Evolutionary conservation across 1,140 invertebrate species (phyloP).

Genomic region (Drosophila lacertosa): DNA sequence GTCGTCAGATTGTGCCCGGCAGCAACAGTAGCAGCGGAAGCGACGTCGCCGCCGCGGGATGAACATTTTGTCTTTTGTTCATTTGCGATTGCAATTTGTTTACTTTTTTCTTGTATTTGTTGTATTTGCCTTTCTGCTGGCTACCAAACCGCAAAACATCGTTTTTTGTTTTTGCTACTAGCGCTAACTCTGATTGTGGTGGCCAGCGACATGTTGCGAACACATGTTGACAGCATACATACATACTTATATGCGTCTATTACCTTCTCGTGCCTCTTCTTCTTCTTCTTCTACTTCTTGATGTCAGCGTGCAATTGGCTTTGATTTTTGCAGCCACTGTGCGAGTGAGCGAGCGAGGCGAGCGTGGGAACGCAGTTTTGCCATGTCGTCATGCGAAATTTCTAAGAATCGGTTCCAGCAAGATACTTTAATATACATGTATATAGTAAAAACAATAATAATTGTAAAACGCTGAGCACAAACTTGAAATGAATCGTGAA

Average conservation of each 20-base stretch:
- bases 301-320: constrained; percentile 20
- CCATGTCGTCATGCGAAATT: constrained; percentile 5
- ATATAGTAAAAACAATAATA: constrained; percentile 6
- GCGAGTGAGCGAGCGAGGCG: constrained; percentile 24
- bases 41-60: neutral
- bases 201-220: constrained; percentile 58
- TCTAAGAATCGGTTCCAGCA: constrained; percentile 4
- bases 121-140: neutral
- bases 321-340: constrained; percentile 18
- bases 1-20: too few species aligned
- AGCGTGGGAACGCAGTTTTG: constrained; percentile 40
- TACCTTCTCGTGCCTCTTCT: constrained; percentile 15
- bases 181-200: neutral
- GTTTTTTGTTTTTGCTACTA: neutral
- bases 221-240: constrained; percentile 49
- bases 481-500: constrained; percentile 9
- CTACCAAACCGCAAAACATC: constrained; percentile 24
- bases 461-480: constrained; percentile 9
- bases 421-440: too few species aligned
- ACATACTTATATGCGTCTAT: constrained; percentile 12
- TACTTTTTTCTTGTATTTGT: constrained; percentile 10
- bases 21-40: constrained; percentile 28
- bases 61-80: constrained; percentile 15
- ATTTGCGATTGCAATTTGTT: constrained; percentile 22
- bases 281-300: constrained; percentile 15